These are phyloP conservation scores for Caenorhabditis macrosperma DNA, from an alignment of 2,888 invertebrate species.

Conservation along the genomic window DNA sequence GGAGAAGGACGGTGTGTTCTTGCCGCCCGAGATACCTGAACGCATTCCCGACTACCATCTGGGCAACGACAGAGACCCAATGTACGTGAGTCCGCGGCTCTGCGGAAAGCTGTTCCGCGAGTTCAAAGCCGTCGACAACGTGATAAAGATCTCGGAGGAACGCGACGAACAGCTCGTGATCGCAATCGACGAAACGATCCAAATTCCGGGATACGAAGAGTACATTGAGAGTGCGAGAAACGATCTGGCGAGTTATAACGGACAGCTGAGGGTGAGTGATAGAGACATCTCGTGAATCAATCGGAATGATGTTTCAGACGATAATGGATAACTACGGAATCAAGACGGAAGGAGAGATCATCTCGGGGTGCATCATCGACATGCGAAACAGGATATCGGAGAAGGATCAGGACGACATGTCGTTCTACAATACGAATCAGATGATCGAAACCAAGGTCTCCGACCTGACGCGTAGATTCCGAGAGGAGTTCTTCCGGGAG, in stretches of 20 bases:
- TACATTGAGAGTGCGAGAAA: slow-evolving; percentile 40
- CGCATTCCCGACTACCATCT: slow-evolving; percentile 60
- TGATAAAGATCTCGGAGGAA: slow-evolving; percentile 64
- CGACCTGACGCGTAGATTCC: slow-evolving; percentile 20
- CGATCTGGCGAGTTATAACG: slow-evolving; percentile 61
- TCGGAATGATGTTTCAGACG: slow-evolving; percentile 36
- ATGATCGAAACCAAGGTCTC: slow-evolving; percentile 74
- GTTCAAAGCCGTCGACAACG: slow-evolving; percentile 62
- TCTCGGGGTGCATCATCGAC: slow-evolving; percentile 71
- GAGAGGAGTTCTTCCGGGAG: slow-evolving; percentile 57
- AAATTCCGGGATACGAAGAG: slow-evolving; percentile 38
- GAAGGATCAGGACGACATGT: slow-evolving; percentile 77
- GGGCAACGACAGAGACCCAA: slow-evolving; percentile 32
- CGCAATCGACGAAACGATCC: slow-evolving; percentile 41
- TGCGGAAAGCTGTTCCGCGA: slow-evolving; percentile 74
- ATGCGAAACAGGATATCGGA: slow-evolving; percentile 75
- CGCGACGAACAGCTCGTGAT: slow-evolving; percentile 51
- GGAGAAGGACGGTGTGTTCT: slow-evolving; percentile 22
- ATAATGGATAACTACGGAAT: slow-evolving; percentile 76
- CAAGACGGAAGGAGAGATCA: slow-evolving; percentile 74
- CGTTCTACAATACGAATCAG: slow-evolving; percentile 73
- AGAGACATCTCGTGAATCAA: background rate
- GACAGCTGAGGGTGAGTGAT: slow-evolving; percentile 57
- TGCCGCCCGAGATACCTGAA: slow-evolving; percentile 61
- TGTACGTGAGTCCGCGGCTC: slow-evolving; percentile 55